These are phyloP conservation scores for Ichneumoninae sp. DNA, from an alignment of 2,888 invertebrate species.

Conservation along the genomic window DNA sequence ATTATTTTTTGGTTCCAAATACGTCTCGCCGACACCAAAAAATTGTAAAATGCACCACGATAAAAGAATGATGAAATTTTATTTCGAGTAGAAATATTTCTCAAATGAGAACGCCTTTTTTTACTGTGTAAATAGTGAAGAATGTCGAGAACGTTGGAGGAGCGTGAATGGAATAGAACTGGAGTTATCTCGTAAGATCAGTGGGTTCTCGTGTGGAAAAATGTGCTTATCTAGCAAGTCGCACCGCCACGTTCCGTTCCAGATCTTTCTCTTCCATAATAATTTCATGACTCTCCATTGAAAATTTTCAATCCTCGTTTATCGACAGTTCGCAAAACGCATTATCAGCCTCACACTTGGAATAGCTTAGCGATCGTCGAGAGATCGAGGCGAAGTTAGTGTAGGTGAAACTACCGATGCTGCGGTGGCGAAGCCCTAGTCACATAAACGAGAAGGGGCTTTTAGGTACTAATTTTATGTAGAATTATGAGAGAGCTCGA, in stretches of 20 bases:
- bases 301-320: not conserved
- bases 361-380: not conserved
- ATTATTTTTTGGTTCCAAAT: too few relatives aligned
- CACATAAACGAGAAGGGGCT: conserved; percentile 74
- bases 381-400: conserved; percentile 40
- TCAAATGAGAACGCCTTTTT: not conserved
- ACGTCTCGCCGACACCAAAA: not conserved
- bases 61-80: not conserved
- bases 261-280: not conserved
- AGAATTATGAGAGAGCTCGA: conserved; percentile 78
- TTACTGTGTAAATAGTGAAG: too few relatives aligned
- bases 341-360: not conserved
- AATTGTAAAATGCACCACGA: not conserved
- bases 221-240: conserved; percentile 38
- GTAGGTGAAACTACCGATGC: conserved; percentile 49
- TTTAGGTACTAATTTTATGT: conserved; percentile 84
- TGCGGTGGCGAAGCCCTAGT: conserved; percentile 43
- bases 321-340: not conserved
- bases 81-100: not conserved
- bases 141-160: conserved; percentile 8
- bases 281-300: not conserved
- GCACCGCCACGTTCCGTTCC: conserved; percentile 13
- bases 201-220: conserved; percentile 18
- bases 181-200: conserved; percentile 53
- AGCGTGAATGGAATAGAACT: conserved; percentile 17